Conservation (phyloP, 2,888 invertebrate species). For the Caenorhabditis plicata region DNA sequence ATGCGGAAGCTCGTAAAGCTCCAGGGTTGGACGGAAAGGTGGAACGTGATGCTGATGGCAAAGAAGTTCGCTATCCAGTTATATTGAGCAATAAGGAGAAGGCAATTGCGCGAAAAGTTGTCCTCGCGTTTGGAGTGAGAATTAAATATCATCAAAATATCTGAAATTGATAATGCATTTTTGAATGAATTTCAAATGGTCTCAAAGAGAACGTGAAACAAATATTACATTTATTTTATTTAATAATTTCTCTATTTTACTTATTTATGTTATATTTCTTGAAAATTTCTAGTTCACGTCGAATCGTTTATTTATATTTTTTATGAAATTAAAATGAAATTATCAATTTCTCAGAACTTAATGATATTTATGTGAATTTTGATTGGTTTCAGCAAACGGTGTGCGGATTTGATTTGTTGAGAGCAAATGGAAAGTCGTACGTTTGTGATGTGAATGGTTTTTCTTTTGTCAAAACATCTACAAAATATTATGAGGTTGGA, state of each 20-base stretch:
- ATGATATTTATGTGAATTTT: conserved; percentile 1
- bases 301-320: no score
- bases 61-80: conserved; percentile 93
- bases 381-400: conserved; percentile 90
- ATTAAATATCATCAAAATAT: not conserved
- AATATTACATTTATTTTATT: not conserved
- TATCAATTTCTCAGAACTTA: no score
- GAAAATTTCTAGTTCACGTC: no score
- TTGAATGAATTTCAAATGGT: no score
- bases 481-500: conserved; percentile 87
- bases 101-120: conserved; percentile 93
- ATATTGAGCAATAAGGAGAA: conserved; percentile 96
- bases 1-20: conserved; percentile 97
- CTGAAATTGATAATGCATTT: no score
- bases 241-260: not conserved
- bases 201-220: not conserved
- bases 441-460: conserved; percentile 99
- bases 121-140: conserved; percentile 71
- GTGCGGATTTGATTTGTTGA: conserved; percentile 93
- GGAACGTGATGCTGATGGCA: conserved; percentile 92
- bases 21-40: conserved; percentile 76
- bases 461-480: conserved; percentile 98
- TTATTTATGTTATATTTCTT: no score
- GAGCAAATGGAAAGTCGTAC: conserved; percentile 96
- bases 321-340: no score